Conservation (phyloP, 1,140 invertebrate species). For the Anoplophora glabripennis region DNA sequence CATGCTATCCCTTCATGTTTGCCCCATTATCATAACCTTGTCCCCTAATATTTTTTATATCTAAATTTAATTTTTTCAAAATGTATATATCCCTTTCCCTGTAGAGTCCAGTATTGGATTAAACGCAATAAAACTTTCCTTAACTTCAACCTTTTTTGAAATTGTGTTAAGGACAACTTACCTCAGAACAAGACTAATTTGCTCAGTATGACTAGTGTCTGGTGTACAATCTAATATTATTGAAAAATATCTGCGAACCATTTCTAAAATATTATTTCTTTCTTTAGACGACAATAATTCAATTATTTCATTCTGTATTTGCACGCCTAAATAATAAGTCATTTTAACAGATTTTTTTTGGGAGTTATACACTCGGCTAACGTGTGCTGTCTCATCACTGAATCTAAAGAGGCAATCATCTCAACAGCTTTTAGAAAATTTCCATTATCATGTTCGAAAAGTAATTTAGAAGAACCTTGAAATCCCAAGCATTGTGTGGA, state of each 20-base stretch:
- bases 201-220: slow-evolving; percentile 48
- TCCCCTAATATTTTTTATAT: slow-evolving; percentile 33
- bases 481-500: slow-evolving; percentile 16
- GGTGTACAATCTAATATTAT: slow-evolving; percentile 49
- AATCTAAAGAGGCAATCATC: slow-evolving; percentile 16
- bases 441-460: slow-evolving; percentile 19
- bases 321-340: slow-evolving; percentile 11
- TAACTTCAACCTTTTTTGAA: slow-evolving; percentile 15
- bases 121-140: slow-evolving; percentile 32
- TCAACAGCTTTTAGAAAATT: slow-evolving; percentile 23
- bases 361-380: slow-evolving; percentile 12
- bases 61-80: slow-evolving; percentile 14
- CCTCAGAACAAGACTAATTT: slow-evolving; percentile 43
- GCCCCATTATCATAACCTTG: slow-evolving; percentile 46
- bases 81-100: slow-evolving; percentile 15
- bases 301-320: slow-evolving; percentile 33
- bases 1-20: slow-evolving; percentile 42
- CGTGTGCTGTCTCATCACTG: slow-evolving; percentile 10
- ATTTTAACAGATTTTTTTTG: slow-evolving; percentile 10
- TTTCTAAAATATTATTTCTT: slow-evolving; percentile 34
- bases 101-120: slow-evolving; percentile 13
- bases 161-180: neutral
- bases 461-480: slow-evolving; percentile 13
- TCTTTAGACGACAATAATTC: slow-evolving; percentile 36
- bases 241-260: slow-evolving; percentile 44